phyloP scores from a whole-genome alignment of 1,140 invertebrate species.

The Latrodectus geometricus region DNA sequence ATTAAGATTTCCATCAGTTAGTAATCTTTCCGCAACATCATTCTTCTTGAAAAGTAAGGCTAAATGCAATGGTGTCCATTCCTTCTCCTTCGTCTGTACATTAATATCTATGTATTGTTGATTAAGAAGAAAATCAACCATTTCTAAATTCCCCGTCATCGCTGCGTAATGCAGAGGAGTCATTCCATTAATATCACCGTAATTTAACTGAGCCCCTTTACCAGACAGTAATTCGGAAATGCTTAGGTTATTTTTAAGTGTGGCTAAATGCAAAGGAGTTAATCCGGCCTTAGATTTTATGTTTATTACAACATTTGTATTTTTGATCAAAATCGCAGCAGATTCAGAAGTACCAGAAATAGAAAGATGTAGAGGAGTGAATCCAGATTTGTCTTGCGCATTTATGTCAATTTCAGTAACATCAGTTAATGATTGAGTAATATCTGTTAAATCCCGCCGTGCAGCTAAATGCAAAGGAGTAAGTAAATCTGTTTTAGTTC shows the following conservation, averaged over 20 bases:
- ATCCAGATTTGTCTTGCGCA: neutral
- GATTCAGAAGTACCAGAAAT: neutral
- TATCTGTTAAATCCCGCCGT: neutral
- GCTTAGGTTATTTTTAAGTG: neutral
- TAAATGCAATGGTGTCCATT: conserved; percentile 9
- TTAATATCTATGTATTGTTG: neutral
- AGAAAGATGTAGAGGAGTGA: conserved; percentile 11
- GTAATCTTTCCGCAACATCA: neutral
- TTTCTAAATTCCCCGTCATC: neutral
- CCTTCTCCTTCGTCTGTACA: neutral
- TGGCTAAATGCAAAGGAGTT: conserved; percentile 6
- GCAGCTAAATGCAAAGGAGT: neutral
- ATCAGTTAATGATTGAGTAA: neutral
- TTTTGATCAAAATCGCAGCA: neutral
- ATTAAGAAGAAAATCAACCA: no score
- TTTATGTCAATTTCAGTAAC: neutral
- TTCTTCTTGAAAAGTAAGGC: neutral
- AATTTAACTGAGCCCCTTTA: neutral
- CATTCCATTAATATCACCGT: neutral
- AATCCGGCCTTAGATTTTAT: neutral
- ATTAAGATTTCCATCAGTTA: neutral
- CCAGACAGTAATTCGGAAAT: neutral
- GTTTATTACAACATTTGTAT: neutral
- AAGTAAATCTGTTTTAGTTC: neutral
- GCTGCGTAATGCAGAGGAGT: neutral